phyloP scores from a whole-genome alignment of 2,797 vertebrate genomes.

The Spea hammondii region DNA sequence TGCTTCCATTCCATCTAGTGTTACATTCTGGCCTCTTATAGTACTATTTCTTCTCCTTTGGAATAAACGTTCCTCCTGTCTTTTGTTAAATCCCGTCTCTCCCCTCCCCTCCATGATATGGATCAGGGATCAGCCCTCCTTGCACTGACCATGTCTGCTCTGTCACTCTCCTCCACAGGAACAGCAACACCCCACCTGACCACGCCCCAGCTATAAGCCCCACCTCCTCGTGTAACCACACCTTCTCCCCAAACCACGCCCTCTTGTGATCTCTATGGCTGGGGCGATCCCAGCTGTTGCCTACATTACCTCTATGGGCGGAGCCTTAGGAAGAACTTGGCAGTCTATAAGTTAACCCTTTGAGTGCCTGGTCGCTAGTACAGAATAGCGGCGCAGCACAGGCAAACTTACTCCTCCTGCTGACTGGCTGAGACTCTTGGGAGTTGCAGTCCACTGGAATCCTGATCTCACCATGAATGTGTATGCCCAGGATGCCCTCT shows the following conservation, averaged over 20 bases:
- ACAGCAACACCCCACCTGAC: background rate
- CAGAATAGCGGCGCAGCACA: background rate
- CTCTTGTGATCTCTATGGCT: background rate
- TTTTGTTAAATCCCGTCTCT: background rate
- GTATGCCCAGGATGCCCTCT: too few relatives aligned
- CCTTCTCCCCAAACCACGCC: background rate
- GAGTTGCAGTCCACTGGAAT: too few relatives aligned
- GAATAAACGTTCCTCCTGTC: too few relatives aligned
- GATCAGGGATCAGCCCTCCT: background rate
- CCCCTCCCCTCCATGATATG: background rate
- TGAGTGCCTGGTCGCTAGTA: background rate
- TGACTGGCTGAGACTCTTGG: too few relatives aligned
- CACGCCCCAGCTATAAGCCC: background rate
- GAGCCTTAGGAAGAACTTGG: background rate
- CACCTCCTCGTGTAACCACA: background rate
- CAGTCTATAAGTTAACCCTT: background rate
- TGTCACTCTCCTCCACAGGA: constrained; percentile 2
- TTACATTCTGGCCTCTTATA: too few relatives aligned
- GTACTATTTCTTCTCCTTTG: too few relatives aligned
- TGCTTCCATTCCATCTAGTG: too few relatives aligned
- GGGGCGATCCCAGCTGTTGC: background rate
- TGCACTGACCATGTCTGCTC: constrained; percentile 27
- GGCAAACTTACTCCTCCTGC: too few relatives aligned
- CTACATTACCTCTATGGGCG: background rate
- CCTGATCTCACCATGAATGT: too few relatives aligned